phyloP scores from a whole-genome alignment of 1,140 invertebrate genomes.

The Coenobita brevimanus region DNA sequence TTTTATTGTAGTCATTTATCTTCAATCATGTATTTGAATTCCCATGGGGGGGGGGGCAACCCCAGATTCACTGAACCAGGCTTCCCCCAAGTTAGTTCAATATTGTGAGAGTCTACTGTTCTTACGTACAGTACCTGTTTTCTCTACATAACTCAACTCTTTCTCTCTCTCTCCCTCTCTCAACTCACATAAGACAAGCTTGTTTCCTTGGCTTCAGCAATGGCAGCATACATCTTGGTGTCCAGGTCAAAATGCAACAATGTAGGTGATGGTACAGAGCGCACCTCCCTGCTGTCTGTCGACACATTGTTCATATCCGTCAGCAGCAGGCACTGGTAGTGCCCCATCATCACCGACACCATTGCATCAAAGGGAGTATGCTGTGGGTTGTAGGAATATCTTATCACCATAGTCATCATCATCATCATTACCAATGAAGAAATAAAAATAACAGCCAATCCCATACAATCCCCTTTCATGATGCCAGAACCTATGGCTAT shows the following conservation, averaged over 20 bases:
- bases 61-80: background rate
- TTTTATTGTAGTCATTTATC: background rate
- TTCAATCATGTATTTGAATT: too few relatives aligned
- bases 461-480: too few relatives aligned
- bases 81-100: too few relatives aligned
- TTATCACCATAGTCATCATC: too few relatives aligned
- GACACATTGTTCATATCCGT: constrained; percentile 72
- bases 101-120: background rate
- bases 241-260: constrained; percentile 69
- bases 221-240: constrained; percentile 47
- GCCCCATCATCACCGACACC: constrained; percentile 73
- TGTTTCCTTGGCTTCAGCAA: constrained; percentile 23
- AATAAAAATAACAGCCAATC: too few relatives aligned
- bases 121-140: background rate
- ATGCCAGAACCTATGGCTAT: too few relatives aligned
- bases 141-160: background rate
- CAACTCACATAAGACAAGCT: constrained; percentile 49
- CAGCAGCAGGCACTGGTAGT: constrained; percentile 71
- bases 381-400: constrained; percentile 70
- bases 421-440: too few relatives aligned
- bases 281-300: constrained; percentile 10
- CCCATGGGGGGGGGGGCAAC: background rate
- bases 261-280: constrained; percentile 23
- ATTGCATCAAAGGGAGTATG: constrained; percentile 78
- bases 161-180: background rate